Percentiles rank a stretch among this genome's conserved stretches.
These are phyloP conservation scores for Crotalus viridis DNA, from an alignment of 2,113 vertebrate species.

Conservation along the genomic window DNA sequence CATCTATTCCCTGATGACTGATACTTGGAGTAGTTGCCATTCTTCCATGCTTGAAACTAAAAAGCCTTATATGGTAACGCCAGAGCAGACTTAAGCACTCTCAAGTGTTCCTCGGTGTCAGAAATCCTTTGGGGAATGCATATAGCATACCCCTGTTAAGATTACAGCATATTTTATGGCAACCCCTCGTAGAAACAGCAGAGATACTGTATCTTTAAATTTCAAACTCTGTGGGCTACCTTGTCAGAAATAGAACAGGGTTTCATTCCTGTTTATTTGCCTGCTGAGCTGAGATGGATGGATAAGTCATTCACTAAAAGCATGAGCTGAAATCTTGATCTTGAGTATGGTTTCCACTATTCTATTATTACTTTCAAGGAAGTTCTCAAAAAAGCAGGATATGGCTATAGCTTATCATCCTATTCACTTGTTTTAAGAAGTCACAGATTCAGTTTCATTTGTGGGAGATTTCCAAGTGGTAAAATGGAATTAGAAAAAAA, in stretches of 20 bases:
- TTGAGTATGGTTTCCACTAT: background rate
- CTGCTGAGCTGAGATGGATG: slow-evolving; percentile 44
- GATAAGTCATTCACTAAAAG: slow-evolving; percentile 34
- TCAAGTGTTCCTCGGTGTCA: slow-evolving; percentile 69
- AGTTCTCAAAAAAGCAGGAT: background rate
- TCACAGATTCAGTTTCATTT: background rate
- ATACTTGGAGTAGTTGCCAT: slow-evolving; percentile 66
- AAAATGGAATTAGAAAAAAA: background rate
- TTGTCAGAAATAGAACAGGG: slow-evolving; percentile 53
- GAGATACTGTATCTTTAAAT: slow-evolving; percentile 65
- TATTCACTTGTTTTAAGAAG: slow-evolving; percentile 14
- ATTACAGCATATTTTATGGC: slow-evolving; percentile 68
- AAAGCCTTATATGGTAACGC: slow-evolving; percentile 84
- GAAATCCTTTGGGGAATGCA: slow-evolving; percentile 71
- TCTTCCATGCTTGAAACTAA: slow-evolving; percentile 65
- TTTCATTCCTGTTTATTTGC: slow-evolving; percentile 45
- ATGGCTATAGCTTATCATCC: background rate
- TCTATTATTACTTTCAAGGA: background rate
- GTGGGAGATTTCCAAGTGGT: background rate
- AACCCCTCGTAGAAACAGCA: slow-evolving; percentile 66
- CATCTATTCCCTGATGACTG: slow-evolving; percentile 66
- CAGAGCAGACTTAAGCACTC: slow-evolving; percentile 61
- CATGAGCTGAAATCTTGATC: slow-evolving; percentile 23
- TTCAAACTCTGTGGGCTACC: slow-evolving; percentile 44
- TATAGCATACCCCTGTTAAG: slow-evolving; percentile 73